Conservation (phyloP, 2,797 vertebrate genomes). For the Arctocebus calabarensis region DNA sequence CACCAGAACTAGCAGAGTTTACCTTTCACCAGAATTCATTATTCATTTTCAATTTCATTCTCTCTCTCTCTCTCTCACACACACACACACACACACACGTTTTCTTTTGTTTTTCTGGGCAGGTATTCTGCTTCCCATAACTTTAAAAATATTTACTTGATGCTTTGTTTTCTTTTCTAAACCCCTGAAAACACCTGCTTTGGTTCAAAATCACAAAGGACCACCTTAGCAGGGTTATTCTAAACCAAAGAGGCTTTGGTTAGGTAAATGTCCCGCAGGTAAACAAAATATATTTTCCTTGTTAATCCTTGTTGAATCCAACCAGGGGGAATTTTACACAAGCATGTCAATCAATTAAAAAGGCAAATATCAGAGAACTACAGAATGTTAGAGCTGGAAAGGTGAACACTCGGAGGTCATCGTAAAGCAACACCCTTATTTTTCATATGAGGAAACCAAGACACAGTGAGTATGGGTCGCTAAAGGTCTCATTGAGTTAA, state of each 20-base stretch:
- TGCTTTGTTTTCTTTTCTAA: constrained; percentile 40
- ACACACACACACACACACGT: too few relatives aligned
- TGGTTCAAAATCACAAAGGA: constrained; percentile 38
- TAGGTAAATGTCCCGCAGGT: constrained; percentile 58
- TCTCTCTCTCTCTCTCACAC: not conserved
- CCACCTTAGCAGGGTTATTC: not conserved
- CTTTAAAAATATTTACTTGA: constrained; percentile 42
- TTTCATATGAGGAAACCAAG: not conserved
- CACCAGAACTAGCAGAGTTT: not conserved
- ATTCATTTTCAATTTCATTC: constrained; percentile 18
- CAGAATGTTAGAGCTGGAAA: constrained; percentile 33
- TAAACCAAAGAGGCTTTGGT: constrained; percentile 33
- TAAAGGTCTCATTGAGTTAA: not conserved
- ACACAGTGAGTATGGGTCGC: not conserved
- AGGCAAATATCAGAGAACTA: constrained; percentile 62
- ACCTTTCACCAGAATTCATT: constrained; percentile 43
- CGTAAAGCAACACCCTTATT: not conserved
- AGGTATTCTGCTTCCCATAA: not conserved
- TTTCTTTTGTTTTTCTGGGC: not conserved
- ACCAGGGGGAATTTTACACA: constrained; percentile 57
- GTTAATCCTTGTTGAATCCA: constrained; percentile 53
- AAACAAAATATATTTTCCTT: constrained; percentile 68
- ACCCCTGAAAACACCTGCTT: constrained; percentile 41
- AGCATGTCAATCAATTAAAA: constrained; percentile 60
- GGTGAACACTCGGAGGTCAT: not conserved